phyloP scores from a whole-genome alignment of 53 echinoderm and acorn worm species.

The Crossaster papposus region DNA sequence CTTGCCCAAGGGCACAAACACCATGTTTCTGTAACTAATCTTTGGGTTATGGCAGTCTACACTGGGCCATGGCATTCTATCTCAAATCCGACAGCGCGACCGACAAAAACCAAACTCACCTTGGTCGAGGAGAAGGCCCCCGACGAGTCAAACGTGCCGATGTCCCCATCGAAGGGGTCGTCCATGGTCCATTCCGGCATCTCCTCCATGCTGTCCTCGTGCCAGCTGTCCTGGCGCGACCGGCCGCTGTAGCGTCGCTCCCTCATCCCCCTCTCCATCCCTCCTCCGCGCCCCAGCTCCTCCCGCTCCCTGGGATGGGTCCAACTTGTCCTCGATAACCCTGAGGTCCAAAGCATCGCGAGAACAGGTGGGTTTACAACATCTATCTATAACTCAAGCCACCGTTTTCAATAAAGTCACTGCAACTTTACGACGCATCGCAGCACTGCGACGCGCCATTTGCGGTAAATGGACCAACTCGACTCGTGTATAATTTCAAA shows the following conservation, averaged over 20 bases:
- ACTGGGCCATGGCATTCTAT: no score
- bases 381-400: neutral
- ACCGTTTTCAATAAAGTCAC: no score
- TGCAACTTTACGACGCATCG: no score
- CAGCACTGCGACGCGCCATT: no score
- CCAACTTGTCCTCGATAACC: constrained; percentile 81
- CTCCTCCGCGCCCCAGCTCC: constrained; percentile 54
- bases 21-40: no score
- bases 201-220: constrained; percentile 76
- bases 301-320: constrained; percentile 80
- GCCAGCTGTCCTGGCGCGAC: constrained; percentile 67
- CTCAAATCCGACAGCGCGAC: neutral
- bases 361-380: neutral
- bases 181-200: constrained; percentile 96
- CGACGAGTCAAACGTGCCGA: constrained; percentile 88
- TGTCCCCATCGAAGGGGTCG: constrained; percentile 81
- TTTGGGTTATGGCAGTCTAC: no score
- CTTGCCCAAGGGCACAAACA: no score
- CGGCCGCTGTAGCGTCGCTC: constrained; percentile 83
- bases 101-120: constrained; percentile 38
- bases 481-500: no score
- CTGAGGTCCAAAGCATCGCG: constrained; percentile 42
- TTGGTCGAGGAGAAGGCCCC: constrained; percentile 93
- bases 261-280: constrained; percentile 41
- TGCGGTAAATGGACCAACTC: no score